Evolutionary conservation across 64 coral and sea anemone species (phyloP).

Genomic region (Montipora efflorescens): DNA sequence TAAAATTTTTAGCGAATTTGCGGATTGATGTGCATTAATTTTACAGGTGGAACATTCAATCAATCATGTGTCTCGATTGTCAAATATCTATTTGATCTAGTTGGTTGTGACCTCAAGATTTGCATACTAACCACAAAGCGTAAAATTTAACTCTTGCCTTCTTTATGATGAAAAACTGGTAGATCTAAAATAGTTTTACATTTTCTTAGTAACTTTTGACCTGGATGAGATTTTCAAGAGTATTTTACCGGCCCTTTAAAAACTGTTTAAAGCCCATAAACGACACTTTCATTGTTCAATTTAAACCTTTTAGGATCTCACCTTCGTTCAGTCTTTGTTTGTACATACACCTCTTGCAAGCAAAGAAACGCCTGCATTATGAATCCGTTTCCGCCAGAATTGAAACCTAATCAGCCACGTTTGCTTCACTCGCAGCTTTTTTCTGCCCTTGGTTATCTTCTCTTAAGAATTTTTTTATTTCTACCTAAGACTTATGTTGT

Average conservation of each 20-base stretch:
- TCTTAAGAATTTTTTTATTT: not conserved
- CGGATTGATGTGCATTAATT: not conserved
- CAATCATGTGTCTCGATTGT: not conserved
- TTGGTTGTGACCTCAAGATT: not conserved
- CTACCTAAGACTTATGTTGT: not conserved
- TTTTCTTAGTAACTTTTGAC: not conserved
- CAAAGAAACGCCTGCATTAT: not conserved
- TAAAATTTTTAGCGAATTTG: too few species aligned
- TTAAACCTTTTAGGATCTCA: not conserved
- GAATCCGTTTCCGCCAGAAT: not conserved
- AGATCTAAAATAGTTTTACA: not conserved
- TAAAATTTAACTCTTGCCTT: not conserved
- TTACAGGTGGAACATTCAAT: not conserved
- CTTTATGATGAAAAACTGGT: not conserved
- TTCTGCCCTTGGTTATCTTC: constrained; percentile 8
- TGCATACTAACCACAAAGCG: not conserved
- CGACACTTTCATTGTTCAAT: not conserved
- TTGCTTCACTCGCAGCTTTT: not conserved
- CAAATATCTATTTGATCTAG: not conserved
- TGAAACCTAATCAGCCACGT: not conserved
- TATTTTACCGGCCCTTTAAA: not conserved
- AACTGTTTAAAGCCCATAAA: not conserved
- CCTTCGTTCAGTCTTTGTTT: not conserved
- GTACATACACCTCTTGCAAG: too few species aligned
- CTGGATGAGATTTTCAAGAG: too few species aligned